Evolutionary conservation across 2,797 vertebrate genomes (phyloP), one percentile per base, ranked within the genome.

Genomic region (Halcyon chelicuti): DNA sequence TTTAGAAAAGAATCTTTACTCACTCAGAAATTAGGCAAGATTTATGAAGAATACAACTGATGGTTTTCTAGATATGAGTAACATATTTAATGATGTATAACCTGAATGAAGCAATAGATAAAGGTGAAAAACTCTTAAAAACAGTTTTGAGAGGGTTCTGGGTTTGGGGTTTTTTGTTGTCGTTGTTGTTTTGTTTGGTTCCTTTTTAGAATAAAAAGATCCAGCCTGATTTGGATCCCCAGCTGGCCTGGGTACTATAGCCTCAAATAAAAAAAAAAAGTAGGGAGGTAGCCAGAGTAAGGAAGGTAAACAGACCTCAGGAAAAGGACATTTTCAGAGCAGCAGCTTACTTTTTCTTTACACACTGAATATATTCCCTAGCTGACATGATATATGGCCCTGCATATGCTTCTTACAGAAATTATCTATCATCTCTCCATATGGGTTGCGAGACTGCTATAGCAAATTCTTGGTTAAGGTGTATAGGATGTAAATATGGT

Each of bases 391-490:
- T 83, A 83, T 54, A 82, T 28, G 66, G 52, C 22, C 90, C 72
- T 79, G 52, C 55, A 49, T 33, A 22, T 63, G 37, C 54, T 84
- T 57, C 47, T 91, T 86, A 76, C 76, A 91, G 73, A 88, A 90
- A 23, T 19, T 88, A 61, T 80, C 77, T 47, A 86, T 95, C 80
- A 80, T 87, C 78, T 94, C 60, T 4, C 23, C 17, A 49, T 76
- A 49, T 40, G n/a, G 28, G 63, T 79, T 58, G 63, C 18, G 28
- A 87, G 51, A 77, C 68, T 70, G 33, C 75, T 60, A 37, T 4
- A 54, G 66, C 61, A 94, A 91, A 94, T 72, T 31, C 25, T 82
- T 46, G 46, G 74, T 52, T 92, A 90, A 81, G 88, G 35, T 49
- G 73, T 67, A 93, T 8, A 42, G 57, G 87, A 85, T 31, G 44